A percentile compares a stretch with the other conserved stretches of the same genome.
Evolutionary conservation across 2,888 invertebrate genomes (phyloP).

Genomic region (Itoplectis maculator): DNA sequence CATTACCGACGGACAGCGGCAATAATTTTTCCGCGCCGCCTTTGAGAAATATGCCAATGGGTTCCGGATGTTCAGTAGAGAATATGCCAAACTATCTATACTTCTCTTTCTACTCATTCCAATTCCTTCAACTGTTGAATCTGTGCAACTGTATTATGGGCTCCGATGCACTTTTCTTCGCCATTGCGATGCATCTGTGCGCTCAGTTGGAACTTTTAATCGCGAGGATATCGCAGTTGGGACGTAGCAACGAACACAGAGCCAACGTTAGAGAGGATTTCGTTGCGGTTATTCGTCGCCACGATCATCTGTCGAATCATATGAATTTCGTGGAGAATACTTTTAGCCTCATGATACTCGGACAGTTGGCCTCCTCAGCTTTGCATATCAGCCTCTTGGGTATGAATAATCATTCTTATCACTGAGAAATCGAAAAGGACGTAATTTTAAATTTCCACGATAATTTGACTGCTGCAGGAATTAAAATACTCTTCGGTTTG

Average conservation of each 20-base stretch:
- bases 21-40: not conserved
- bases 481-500: constrained; percentile 27
- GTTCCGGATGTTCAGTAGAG: constrained; percentile 54
- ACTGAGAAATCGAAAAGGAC: too few relatives aligned
- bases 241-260: not conserved
- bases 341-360: constrained; percentile 24
- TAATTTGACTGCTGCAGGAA: too few relatives aligned
- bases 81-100: constrained; percentile 22
- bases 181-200: constrained; percentile 61
- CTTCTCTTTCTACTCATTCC: constrained; percentile 36
- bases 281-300: not conserved
- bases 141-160: constrained; percentile 40
- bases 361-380: not conserved
- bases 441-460: too few relatives aligned
- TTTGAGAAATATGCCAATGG: constrained; percentile 53
- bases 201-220: constrained; percentile 58
- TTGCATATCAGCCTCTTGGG: not conserved
- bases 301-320: constrained; percentile 9
- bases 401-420: not conserved
- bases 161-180: constrained; percentile 52
- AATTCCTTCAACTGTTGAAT: constrained; percentile 37
- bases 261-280: not conserved
- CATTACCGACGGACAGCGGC: not conserved
- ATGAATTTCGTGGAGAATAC: constrained; percentile 7
- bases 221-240: constrained; percentile 12